Percentiles rank a stretch among this genome's conserved stretches.
These are phyloP conservation scores for Xestoiulus laeticollis DNA, from an alignment of 2,888 invertebrate species.

Conservation along the genomic window DNA sequence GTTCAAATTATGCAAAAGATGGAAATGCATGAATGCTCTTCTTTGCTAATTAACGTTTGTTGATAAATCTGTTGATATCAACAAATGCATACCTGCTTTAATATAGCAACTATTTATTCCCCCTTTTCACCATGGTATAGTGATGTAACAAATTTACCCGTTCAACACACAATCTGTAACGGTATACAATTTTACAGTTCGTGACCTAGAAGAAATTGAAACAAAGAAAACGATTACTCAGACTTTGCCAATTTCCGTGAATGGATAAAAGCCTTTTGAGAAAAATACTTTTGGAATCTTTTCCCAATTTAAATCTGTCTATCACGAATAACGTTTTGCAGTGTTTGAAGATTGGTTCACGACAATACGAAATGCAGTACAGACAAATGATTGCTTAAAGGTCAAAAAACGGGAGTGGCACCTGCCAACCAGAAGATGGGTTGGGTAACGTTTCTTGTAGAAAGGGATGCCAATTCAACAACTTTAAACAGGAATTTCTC, in stretches of 20 bases:
- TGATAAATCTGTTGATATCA: not conserved
- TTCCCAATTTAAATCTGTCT: not conserved
- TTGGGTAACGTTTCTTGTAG: conserved; percentile 8
- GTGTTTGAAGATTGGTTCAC: not conserved
- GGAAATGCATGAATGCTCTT: not conserved
- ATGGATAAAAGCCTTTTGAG: not conserved
- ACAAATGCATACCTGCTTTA: not conserved
- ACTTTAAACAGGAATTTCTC: conserved; percentile 24
- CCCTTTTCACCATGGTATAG: not conserved
- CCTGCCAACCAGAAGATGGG: conserved; percentile 21
- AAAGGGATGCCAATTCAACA: not conserved
- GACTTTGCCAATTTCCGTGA: not conserved
- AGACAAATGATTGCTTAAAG: not conserved
- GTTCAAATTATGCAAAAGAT: not conserved
- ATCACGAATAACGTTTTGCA: conserved; percentile 18
- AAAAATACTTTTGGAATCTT: not conserved
- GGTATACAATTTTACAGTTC: not conserved
- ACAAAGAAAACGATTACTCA: not conserved
- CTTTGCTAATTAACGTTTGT: not conserved
- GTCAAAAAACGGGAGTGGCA: conserved; percentile 37
- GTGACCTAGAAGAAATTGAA: not conserved
- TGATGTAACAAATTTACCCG: not conserved
- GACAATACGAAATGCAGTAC: not conserved
- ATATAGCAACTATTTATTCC: not conserved
- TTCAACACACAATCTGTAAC: not conserved